Percentiles rank a stretch among this genome's conserved stretches.
Conservation (phyloP, 2,888 invertebrate genomes). For the Achlya flavicornis region DNA sequence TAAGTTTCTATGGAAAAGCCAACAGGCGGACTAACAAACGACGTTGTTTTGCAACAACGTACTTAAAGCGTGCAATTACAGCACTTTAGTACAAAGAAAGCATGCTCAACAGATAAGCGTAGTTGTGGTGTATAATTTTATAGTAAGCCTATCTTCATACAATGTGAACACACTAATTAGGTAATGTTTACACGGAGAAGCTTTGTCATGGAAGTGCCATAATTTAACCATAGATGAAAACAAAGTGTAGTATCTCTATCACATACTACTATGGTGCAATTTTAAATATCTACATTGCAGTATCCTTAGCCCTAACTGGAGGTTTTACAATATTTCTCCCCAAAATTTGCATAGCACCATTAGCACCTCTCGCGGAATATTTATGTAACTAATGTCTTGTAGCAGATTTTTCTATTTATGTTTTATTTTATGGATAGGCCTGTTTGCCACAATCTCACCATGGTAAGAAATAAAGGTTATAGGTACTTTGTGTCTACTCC, state of each 20-base stretch:
- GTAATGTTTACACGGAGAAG: slow-evolving; percentile 19
- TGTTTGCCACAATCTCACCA: no score
- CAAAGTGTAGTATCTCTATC: background rate
- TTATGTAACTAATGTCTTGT: no score
- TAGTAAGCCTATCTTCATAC: slow-evolving; percentile 38
- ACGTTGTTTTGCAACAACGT: slow-evolving; percentile 4
- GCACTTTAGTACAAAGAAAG: slow-evolving; percentile 25
- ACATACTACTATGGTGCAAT: background rate
- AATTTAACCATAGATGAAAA: background rate
- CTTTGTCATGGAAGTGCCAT: background rate
- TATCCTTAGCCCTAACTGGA: no score
- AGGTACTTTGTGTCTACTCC: no score
- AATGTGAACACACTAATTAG: slow-evolving; percentile 37
- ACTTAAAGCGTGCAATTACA: slow-evolving; percentile 3
- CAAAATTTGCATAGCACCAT: no score
- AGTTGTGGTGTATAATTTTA: slow-evolving; percentile 18
- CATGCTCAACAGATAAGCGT: slow-evolving; percentile 28
- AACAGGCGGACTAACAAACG: background rate
- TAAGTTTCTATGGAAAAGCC: background rate
- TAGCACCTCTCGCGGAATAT: no score
- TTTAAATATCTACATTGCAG: no score
- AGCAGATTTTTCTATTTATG: no score
- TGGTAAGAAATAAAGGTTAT: no score
- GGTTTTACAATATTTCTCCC: no score
- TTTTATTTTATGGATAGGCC: no score